Evolutionary conservation across 2,888 invertebrate genomes (phyloP), one percentile per base, ranked within the genome.

Genomic region (Patella caerulea): DNA sequence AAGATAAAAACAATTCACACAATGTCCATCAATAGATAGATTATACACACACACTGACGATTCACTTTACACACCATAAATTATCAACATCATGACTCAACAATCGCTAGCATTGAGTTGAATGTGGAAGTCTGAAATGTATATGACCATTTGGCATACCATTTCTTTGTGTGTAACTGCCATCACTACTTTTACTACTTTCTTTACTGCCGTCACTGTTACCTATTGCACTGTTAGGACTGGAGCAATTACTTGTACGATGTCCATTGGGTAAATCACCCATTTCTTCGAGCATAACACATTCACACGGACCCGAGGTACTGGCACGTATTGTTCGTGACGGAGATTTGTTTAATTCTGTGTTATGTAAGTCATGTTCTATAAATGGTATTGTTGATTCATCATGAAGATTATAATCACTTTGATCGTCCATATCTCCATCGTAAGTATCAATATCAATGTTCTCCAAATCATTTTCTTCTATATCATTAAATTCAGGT

Each of bases 51-150:
- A 45, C 45, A 45, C 45, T 45, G 45, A 45, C 45, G 45, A 45
- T 45, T 45, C 45, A 45, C 45, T 45, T 45, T 45, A 45, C 45
- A 45, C 45, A 45, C 45, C 45, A 45, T 45, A 45, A 45, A 45
- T 45, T 45, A 45, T 45, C 45, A 45, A 45, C 45, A 45, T 45
- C 45, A 45, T 45, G 45, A 45, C 45, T 45, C 45, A 45, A 45
- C 45, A 45, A 45, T 45, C 45, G 83, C 82, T 86, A 88, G 84
- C 88, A 88, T 52, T 84, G 83, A 24, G 87, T 83, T 76, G 86
- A 86, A 80, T 85, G 80, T 88, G 93, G 53, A 93, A 94, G 77
- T 74, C 83, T 80, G 45, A 82, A 78, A 84, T 76, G 85, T 75
- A 87, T 83, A 83, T 90, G 89, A 73, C 90, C 90, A 79, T 90